Evolutionary conservation across 35 echinoderm and acorn worm species (phyloP).

Genomic region (Diadema setosum): DNA sequence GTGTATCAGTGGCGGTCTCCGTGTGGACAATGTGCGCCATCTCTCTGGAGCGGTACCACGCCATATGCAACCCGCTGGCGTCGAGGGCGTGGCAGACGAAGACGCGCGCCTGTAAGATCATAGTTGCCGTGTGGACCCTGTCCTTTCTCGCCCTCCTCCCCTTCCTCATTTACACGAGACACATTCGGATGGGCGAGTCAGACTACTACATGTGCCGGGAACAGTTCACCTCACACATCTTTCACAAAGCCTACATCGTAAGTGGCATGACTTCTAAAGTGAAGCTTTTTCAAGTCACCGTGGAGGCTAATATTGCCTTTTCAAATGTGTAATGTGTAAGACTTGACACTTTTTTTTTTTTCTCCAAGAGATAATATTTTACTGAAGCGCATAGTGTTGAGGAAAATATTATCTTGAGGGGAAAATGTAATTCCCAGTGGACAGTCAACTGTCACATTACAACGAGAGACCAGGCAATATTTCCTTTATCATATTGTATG

Average conservation of each 20-base stretch:
- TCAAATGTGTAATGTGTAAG: too few species aligned
- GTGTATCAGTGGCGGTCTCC: slow-evolving; percentile 73
- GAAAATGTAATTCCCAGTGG: too few species aligned
- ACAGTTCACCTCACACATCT: slow-evolving; percentile 5
- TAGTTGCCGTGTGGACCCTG: slow-evolving; percentile 55
- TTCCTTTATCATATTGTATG: too few species aligned
- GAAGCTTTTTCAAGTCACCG: too few species aligned
- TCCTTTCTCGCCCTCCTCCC: slow-evolving; percentile 62
- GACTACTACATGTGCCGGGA: slow-evolving; percentile 47
- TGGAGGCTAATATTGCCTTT: too few species aligned
- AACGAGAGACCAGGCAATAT: too few species aligned
- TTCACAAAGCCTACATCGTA: slow-evolving; percentile 41
- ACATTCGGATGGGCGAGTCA: neutral
- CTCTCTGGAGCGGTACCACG: slow-evolving; percentile 89
- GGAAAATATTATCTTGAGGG: too few species aligned
- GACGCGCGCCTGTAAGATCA: slow-evolving; percentile 80
- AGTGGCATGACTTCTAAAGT: slow-evolving; percentile 11
- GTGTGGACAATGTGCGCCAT: slow-evolving; percentile 98
- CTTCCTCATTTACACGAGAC: slow-evolving; percentile 31
- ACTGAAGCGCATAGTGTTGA: too few species aligned
- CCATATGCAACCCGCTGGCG: slow-evolving; percentile 90
- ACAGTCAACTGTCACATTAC: too few species aligned
- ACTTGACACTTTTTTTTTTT: too few species aligned
- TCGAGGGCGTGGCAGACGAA: slow-evolving; percentile 96
- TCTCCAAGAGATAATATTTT: too few species aligned